Evolutionary conservation across 2,113 vertebrate genomes (phyloP), one percentile per base, ranked within the genome.

Genomic region (Hippocampus zosterae): DNA sequence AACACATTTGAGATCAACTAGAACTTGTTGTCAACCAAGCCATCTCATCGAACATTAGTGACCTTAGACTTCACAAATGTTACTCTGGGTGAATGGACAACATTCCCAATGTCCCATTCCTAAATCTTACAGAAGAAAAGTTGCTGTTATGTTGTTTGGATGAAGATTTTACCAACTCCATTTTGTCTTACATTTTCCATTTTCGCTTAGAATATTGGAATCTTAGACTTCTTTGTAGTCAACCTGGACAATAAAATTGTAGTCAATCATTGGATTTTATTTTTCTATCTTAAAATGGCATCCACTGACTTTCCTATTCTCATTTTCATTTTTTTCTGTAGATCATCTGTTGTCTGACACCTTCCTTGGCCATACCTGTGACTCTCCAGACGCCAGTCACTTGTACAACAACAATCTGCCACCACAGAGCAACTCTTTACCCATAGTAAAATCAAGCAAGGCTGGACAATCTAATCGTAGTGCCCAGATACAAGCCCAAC

Each of bases 331-430:
- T 37, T 74, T 67, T 2, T 75, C 81, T 87, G 23, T 88, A 98
- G 96, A 96, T 91, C 96, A 96, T 90, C 90, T 98, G 72, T 82
- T 98, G 70, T 95, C 95, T 74, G 95, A 98, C 61, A 93, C 94
- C 57, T 95, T 92, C 71, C 80, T 93, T 0, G 92, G 92, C 64
- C 95, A 94, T 75, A 95, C 96, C 73, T 79, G 82, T n/a, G 94
- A 95, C 63, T 95, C 95, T 63, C 94, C 94, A 0, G 94, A 93
- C 84, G 77, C 93, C 55, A 82, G 78, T 75, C 76, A 52, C 61
- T 83, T 91, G 66, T 86, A 89, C 60, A 87, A 85, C 79, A 89
- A 84, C 81, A 84, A 81, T 78, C 90, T 88, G 68, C 81, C 87
- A 7, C 78, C 74, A 15, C 85, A 82, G 65, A 78, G 67, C 60